Percentiles rank a stretch among this genome's conserved stretches.
Conservation (phyloP, 2,797 vertebrate species). For the Pteropus rufus region DNA sequence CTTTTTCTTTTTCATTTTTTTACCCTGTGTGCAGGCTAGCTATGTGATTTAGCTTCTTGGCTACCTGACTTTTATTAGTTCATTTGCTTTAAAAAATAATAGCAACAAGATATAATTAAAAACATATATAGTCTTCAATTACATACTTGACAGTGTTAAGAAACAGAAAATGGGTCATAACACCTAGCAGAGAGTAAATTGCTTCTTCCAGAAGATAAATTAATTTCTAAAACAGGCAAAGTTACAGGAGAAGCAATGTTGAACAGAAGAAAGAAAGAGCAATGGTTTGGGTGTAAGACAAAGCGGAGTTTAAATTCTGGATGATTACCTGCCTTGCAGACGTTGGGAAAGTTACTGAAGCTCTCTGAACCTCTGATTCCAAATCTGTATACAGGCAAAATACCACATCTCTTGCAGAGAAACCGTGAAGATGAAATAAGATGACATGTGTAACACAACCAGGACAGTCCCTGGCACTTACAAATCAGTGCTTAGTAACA, state of each 20-base stretch:
- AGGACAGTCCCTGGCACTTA: not conserved
- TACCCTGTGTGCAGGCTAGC: not conserved
- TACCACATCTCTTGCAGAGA: not conserved
- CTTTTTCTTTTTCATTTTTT: not conserved
- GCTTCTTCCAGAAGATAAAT: not conserved
- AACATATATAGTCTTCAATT: not conserved
- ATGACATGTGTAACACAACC: not conserved
- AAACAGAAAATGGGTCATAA: constrained; percentile 36
- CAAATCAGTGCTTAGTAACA: not conserved
- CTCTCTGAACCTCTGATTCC: not conserved
- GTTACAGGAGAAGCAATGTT: not conserved
- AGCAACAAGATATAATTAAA: not conserved
- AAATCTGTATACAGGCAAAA: not conserved
- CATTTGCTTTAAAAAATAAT: not conserved
- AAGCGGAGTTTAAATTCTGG: not conserved
- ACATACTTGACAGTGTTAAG: not conserved
- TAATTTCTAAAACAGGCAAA: not conserved
- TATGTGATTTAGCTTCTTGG: not conserved
- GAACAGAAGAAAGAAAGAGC: not conserved
- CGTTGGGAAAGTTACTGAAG: not conserved
- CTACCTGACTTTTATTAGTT: not conserved
- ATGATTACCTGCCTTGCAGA: not conserved
- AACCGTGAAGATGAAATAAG: not conserved
- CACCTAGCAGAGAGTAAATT: not conserved
- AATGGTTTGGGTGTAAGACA: not conserved